Conservation (phyloP, 2,888 invertebrate species). For the Epinotia brunnichana region DNA sequence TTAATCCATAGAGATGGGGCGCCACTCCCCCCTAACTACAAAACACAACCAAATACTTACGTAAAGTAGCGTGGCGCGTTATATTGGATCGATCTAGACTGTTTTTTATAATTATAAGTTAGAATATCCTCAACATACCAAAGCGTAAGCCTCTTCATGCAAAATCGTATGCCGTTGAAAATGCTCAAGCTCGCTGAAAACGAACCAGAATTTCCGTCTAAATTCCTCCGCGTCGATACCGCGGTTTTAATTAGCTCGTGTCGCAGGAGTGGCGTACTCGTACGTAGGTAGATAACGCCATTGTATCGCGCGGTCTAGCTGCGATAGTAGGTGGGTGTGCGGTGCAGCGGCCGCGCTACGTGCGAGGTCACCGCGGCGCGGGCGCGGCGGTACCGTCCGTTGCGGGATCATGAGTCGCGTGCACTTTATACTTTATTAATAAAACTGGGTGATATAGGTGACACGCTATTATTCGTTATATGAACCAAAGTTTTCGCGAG, state of each 20-base stretch:
- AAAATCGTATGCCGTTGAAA: background rate
- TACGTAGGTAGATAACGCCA: conserved; percentile 23
- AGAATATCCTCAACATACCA: background rate
- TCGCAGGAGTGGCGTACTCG: conserved; percentile 10
- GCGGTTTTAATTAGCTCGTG: conserved; percentile 28
- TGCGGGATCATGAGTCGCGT: conserved; percentile 36
- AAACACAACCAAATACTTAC: too few relatives aligned
- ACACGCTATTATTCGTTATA: background rate
- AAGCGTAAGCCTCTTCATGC: background rate
- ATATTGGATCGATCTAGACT: too few relatives aligned
- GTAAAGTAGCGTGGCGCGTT: too few relatives aligned
- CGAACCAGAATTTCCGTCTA: conserved; percentile 1
- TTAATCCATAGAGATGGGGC: too few relatives aligned
- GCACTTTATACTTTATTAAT: background rate
- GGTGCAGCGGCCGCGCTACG: conserved; percentile 18
- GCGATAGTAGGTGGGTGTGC: conserved; percentile 28
- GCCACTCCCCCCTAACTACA: too few relatives aligned
- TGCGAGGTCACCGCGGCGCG: conserved; percentile 34
- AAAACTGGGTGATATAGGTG: conserved; percentile 7
- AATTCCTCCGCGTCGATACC: conserved; percentile 22
- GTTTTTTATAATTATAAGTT: too few relatives aligned
- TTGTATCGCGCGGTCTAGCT: conserved; percentile 10
- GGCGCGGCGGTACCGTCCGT: conserved; percentile 16
- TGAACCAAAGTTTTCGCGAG: background rate
- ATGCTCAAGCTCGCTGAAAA: conserved; percentile 2